Evolutionary conservation across 2,113 vertebrate species (phyloP), one percentile per base, ranked within the genome.

Genomic region (Datnioides undecimradiatus): DNA sequence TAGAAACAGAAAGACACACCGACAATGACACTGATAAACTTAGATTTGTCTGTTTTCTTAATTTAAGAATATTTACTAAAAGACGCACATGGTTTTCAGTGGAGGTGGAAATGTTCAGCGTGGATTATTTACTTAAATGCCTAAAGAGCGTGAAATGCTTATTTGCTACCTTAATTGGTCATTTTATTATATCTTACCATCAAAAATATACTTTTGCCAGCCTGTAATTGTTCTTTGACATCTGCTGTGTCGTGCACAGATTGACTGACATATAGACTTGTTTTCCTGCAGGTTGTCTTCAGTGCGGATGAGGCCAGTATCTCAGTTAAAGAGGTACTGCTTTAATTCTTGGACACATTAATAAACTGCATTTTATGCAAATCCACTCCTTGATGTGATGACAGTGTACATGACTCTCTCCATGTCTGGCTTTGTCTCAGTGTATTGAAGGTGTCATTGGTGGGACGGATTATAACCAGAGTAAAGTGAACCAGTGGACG

Each of bases 401-500:
- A 13, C n/a, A 12, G 12, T 12, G 21, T 62, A 16, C 3, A 0
- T 55, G 21, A 55, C 8, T 29, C 17, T 41, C 12, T 79, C 9
- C 86, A 7, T 76, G 2, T 73, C 13, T 79, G 27, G 29, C 11
- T 94, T 23, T 80, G 1, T 80, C 85, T 89, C 85, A 99, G 98
- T 98, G 97, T 87, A 94, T 99, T 60, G 98, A 99, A 90, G 93
- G 82, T 8, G 93, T 99, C 60, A 91, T 99, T 31, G 96, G 97
- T 60, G 98, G 97, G 54, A 91, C 96, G 76, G 98, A 99, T 84
- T 99, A 99, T 75, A 96, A 96, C 90, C 97, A 98, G 57, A 96
- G 94, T 80, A 97, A 96, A 87, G 96, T 99, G 79, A 99, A 99
- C 92, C 97, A 98, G 57, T 99, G 97, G 98, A 98, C 97, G 8